A percentile compares a stretch with the other conserved stretches of the same genome.
Conservation (phyloP, 2,888 invertebrate species). For the Schrankia costaestrigalis region DNA sequence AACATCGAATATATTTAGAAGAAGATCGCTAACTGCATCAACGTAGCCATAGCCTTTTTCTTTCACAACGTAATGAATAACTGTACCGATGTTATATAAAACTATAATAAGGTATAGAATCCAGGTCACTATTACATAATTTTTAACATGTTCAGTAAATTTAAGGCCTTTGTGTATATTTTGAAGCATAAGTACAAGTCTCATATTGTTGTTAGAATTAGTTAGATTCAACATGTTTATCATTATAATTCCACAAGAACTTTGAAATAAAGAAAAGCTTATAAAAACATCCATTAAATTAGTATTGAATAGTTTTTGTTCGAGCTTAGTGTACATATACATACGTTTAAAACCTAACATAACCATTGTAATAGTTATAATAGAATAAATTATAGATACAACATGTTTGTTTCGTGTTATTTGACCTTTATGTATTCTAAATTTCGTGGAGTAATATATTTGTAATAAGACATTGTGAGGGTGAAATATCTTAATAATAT, state of each 20-base stretch:
- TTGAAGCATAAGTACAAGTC: background rate
- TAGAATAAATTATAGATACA: no score
- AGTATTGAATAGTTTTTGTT: no score
- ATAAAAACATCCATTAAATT: no score
- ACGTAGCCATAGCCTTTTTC: background rate
- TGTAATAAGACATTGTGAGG: no score
- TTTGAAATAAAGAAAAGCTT: no score
- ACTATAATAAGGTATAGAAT: background rate
- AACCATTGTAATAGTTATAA: no score
- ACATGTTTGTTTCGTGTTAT: no score
- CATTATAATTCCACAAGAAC: background rate
- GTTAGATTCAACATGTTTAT: background rate
- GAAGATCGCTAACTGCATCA: slow-evolving; percentile 1
- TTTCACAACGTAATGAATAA: background rate
- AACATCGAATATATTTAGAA: slow-evolving; percentile 5
- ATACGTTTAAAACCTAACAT: no score
- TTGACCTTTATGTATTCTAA: no score
- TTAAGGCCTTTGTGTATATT: background rate
- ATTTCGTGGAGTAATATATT: no score
- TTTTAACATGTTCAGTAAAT: background rate
- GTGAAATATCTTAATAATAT: no score
- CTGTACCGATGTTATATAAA: background rate
- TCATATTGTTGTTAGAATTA: background rate
- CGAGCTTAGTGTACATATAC: no score
- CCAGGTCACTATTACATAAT: background rate